phyloP scores from a whole-genome alignment of 2,888 invertebrate genomes.

The Drosophila trichaetosa region DNA sequence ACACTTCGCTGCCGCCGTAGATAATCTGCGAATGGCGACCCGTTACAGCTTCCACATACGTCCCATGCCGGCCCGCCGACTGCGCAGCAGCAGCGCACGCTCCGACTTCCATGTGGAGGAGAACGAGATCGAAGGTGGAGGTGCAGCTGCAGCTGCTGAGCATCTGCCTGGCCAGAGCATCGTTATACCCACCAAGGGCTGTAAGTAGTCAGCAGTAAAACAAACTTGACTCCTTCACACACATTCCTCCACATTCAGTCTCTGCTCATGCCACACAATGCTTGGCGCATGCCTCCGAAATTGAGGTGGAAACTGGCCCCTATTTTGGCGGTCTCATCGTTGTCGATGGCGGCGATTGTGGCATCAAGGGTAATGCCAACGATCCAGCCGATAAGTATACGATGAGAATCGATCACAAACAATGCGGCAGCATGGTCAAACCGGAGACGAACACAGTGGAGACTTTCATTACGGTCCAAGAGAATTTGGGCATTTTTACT shows the following conservation, averaged over 20 bases:
- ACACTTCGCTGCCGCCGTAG: conserved; percentile 87
- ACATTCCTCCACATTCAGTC: conserved; percentile 86
- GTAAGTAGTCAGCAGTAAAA: conserved; percentile 86
- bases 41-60: conserved; percentile 92
- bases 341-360: conserved; percentile 90
- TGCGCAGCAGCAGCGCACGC: conserved; percentile 82
- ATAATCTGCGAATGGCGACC: conserved; percentile 92
- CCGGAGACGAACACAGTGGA: conserved; percentile 90
- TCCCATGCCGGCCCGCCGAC: conserved; percentile 84
- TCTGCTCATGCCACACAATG: conserved; percentile 93
- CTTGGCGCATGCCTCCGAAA: conserved; percentile 92
- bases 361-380: conserved; percentile 90
- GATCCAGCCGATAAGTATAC: conserved; percentile 91
- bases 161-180: conserved; percentile 88
- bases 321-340: conserved; percentile 92
- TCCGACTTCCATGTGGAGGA: conserved; percentile 84
- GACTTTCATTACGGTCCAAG: conserved; percentile 93
- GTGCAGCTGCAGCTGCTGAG: conserved; percentile 70
- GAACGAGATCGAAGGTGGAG: conserved; percentile 82
- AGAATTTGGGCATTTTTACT: conserved; percentile 92
- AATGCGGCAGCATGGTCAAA: conserved; percentile 91
- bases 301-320: conserved; percentile 93
- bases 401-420: conserved; percentile 90
- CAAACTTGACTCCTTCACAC: not conserved
- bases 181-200: conserved; percentile 92